These are phyloP conservation scores for Apocrypta bakeri DNA, from an alignment of 1,140 invertebrate species.

Conservation along the genomic window DNA sequence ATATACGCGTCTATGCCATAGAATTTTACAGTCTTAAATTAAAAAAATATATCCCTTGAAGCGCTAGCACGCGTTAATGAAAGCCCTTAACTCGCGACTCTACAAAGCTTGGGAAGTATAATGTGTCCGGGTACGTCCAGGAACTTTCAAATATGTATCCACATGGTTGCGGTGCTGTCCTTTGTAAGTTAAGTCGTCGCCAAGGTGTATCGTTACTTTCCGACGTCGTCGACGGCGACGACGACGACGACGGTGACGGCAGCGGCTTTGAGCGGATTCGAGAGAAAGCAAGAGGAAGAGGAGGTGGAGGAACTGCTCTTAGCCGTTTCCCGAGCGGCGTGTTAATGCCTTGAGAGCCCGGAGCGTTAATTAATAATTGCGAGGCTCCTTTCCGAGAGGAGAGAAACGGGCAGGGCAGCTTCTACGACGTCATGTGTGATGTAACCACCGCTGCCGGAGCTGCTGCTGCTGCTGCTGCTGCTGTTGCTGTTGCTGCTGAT, in stretches of 20 bases:
- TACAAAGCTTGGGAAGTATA: background rate
- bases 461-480: background rate
- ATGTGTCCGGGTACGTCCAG: background rate
- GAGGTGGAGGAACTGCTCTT: slow-evolving; percentile 66
- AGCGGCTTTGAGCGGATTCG: slow-evolving; percentile 53
- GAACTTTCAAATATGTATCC: background rate
- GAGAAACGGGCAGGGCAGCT: no score
- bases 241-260: slow-evolving; percentile 55
- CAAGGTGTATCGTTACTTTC: slow-evolving; percentile 72
- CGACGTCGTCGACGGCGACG: slow-evolving; percentile 61
- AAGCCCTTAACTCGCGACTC: background rate
- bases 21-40: background rate
- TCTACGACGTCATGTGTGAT: slow-evolving; percentile 54
- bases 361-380: slow-evolving; percentile 75
- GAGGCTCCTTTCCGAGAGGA: slow-evolving; percentile 61
- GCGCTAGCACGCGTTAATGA: background rate
- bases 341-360: slow-evolving; percentile 69
- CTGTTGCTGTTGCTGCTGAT: background rate
- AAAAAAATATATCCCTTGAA: background rate
- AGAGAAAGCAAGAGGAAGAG: slow-evolving; percentile 55
- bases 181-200: slow-evolving; percentile 65
- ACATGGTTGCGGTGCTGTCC: slow-evolving; percentile 13
- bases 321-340: slow-evolving; percentile 55
- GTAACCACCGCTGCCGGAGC: background rate
- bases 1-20: no score